Evolutionary conservation across 2,888 invertebrate genomes (phyloP).

Genomic region (Ormyrus pomaceus): DNA sequence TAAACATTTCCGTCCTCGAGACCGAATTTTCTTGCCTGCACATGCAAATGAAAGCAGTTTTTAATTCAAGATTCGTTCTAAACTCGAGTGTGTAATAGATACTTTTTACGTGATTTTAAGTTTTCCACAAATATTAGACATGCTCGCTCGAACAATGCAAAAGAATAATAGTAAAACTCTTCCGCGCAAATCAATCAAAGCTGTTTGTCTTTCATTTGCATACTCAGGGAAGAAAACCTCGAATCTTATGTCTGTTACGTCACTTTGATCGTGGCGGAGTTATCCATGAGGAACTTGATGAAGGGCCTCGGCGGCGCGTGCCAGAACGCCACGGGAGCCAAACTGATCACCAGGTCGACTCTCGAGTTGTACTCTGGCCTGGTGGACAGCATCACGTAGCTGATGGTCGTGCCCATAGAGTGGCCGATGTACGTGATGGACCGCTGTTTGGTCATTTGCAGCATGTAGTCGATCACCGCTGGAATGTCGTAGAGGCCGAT

Average conservation of each 20-base stretch:
- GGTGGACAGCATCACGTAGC: slow-evolving; percentile 83
- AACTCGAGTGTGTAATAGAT: not conserved
- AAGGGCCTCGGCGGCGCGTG: slow-evolving; percentile 1
- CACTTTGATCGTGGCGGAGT: slow-evolving; percentile 31
- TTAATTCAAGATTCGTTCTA: no score
- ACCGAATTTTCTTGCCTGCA: no score
- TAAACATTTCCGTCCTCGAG: no score
- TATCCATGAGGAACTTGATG: slow-evolving; percentile 22
- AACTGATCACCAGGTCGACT: slow-evolving; percentile 78
- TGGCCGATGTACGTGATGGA: slow-evolving; percentile 87
- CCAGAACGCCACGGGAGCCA: slow-evolving; percentile 53
- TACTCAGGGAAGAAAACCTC: no score
- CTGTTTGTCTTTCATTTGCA: no score
- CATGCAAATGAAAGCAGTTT: no score
- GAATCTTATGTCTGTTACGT: slow-evolving; percentile 13
- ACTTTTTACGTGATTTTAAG: not conserved
- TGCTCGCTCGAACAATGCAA: not conserved
- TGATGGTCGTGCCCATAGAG: slow-evolving; percentile 91
- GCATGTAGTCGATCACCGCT: slow-evolving; percentile 86
- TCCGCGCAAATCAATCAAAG: no score
- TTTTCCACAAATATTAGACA: not conserved
- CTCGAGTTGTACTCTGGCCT: slow-evolving; percentile 83
- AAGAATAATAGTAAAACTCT: no score
- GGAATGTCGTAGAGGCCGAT: slow-evolving; percentile 90
- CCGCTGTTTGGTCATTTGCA: slow-evolving; percentile 77